Conservation (phyloP, 2,113 vertebrate genomes). For the Daubentonia madagascariensis region DNA sequence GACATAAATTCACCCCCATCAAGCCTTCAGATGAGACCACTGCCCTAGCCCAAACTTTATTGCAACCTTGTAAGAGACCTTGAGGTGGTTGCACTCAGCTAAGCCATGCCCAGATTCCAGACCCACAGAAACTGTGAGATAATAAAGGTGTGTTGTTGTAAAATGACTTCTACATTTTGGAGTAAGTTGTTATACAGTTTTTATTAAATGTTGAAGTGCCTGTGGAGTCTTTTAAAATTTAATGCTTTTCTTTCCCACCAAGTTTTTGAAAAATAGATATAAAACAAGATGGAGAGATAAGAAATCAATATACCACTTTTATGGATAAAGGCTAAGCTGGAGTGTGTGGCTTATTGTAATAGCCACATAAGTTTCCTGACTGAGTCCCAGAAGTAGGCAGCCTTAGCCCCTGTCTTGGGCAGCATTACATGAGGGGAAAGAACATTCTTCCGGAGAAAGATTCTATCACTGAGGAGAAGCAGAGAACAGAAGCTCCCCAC, state of each 20-base stretch:
- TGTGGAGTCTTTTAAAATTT: not conserved
- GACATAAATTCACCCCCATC: not conserved
- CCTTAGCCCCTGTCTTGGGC: not conserved
- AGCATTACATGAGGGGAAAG: not conserved
- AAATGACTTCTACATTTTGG: not conserved
- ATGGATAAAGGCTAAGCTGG: not conserved
- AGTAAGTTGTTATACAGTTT: not conserved
- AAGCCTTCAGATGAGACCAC: not conserved
- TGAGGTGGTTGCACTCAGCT: accelerated
- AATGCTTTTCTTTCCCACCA: not conserved
- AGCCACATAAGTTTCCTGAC: not conserved
- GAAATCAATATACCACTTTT: not conserved
- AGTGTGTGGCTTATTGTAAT: not conserved
- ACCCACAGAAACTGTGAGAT: not conserved
- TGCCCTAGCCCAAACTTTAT: not conserved
- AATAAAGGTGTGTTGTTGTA: not conserved
- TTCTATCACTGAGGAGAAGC: not conserved
- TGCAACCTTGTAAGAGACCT: not conserved
- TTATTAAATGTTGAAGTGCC: not conserved
- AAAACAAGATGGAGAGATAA: not conserved
- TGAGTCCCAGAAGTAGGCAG: not conserved
- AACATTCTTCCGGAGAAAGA: not conserved
- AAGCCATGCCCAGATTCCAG: not conserved
- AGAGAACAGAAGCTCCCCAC: not conserved
- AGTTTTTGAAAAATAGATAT: not conserved